Conservation (phyloP, 1,140 invertebrate species). For the Medauroidea extradentata region DNA sequence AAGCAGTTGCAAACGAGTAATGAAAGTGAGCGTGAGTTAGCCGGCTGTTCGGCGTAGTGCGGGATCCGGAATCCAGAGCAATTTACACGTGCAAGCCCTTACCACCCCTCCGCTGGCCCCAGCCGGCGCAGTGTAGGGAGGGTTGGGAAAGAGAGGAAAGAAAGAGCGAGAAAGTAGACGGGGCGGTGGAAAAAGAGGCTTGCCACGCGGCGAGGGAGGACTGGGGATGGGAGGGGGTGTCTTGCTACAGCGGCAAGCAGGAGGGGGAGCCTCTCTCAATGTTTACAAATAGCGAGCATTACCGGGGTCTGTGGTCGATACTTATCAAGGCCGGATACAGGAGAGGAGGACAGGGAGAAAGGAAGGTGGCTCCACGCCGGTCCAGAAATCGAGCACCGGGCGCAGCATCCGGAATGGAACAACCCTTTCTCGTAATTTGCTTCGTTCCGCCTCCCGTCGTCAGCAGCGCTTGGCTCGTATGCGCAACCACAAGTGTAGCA, state of each 20-base stretch:
- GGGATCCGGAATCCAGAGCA: no score
- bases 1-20: no score
- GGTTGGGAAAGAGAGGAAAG: constrained; percentile 7
- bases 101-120: background rate
- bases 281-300: no score
- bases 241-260: constrained; percentile 20
- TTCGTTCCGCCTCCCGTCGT: no score
- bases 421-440: constrained; percentile 4
- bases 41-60: no score
- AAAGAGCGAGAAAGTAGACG: constrained; percentile 2
- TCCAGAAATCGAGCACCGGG: constrained; percentile 1
- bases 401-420: background rate
- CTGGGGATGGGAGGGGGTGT: constrained; percentile 8
- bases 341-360: no score
- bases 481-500: no score
- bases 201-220: background rate
- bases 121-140: constrained; percentile 1
- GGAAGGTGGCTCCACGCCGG: background rate
- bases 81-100: background rate
- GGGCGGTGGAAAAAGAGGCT: constrained; percentile 3
- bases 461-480: no score
- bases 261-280: background rate
- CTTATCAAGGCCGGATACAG: background rate
- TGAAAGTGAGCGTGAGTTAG: no score
- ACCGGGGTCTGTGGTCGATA: background rate